phyloP scores from a whole-genome alignment of 2,113 vertebrate genomes.

The Percina caprodes region DNA sequence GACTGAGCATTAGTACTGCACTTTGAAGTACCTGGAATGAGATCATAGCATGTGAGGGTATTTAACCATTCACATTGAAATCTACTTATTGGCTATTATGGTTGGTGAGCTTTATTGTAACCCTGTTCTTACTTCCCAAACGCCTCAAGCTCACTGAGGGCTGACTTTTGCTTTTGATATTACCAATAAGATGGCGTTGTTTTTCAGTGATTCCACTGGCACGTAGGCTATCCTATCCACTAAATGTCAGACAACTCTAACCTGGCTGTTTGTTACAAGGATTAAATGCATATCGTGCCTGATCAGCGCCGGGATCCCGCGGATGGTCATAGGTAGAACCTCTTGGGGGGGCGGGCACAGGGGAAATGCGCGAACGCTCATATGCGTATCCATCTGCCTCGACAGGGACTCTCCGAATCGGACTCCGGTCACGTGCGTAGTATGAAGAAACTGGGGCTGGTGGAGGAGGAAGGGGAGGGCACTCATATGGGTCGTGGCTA shows the following conservation, averaged over 20 bases:
- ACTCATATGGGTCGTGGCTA: conserved; percentile 88
- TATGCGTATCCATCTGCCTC: conserved; percentile 89
- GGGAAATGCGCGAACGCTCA: conserved; percentile 90
- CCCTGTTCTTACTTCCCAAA: conserved; percentile 3
- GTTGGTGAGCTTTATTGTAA: conserved; percentile 5
- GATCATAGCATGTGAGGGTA: conserved; percentile 53
- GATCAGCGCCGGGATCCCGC: conserved; percentile 90
- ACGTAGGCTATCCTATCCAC: conserved; percentile 51
- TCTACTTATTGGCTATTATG: conserved; percentile 1
- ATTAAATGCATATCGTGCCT: conserved; percentile 88
- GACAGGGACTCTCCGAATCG: conserved; percentile 89
- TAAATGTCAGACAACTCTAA: conserved; percentile 72
- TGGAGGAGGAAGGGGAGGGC: conserved; percentile 87
- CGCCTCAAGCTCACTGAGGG: conserved; percentile 21
- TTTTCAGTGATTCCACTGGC: conserved; percentile 44
- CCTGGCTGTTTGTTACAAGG: conserved; percentile 63
- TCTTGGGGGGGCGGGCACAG: conserved; percentile 86
- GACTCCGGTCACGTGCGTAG: conserved; percentile 94
- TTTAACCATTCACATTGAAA: conserved; percentile 31
- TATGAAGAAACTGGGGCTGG: conserved; percentile 85
- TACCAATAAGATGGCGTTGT: conserved; percentile 20
- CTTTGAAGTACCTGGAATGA: conserved; percentile 65
- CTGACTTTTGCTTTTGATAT: conserved; percentile 11
- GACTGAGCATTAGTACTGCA: conserved; percentile 51
- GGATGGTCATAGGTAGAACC: conserved; percentile 89